Base-by-base conservation (phyloP, 2,797 vertebrate genomes). In the Petrocephalus schoutedeni region DNA sequence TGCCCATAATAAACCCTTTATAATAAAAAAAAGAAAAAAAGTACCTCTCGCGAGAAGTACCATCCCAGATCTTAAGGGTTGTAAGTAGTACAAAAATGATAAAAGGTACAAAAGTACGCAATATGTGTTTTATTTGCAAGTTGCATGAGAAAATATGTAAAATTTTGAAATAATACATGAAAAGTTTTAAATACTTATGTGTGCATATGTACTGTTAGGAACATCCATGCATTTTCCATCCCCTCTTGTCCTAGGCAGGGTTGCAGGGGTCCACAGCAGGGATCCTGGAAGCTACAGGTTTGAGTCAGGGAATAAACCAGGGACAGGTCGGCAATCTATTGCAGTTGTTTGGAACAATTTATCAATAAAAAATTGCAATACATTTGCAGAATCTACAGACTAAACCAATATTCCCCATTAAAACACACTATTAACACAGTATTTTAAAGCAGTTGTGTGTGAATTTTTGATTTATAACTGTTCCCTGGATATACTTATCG, bases 11-110 rank as follows among this genome's bases (percentile, higher is more conserved):
- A 90, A 91, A 89, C 87, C 86, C 51, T 53, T 53, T 23, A n/a
- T 16, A 16, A 45, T 67, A 88, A 91, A 90, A 89, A 89, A 87
- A 82, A 87, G 49, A 19, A 74, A 85, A 57, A 54, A 28, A 19
- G 51, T 59, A 45, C 87, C 28, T 93, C 91, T 92, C 92, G 92
- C 92, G 92, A 93, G 91, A 93, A 36, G 19, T 85, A 61, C 77
- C 23, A 51, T 84, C 41, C 10, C 53, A 49, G 45, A 57, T 56
- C 28, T 41, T 14, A 51, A 16, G 21, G 21, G 58, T 87, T 64
- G 61, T 67, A 67, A 87, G 67, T 51, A 51, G 51, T 87, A 61
- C 59, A 67, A 16, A 87, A 64, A 53, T 67, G 45, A 67, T 54
- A 41, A 36, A 23, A 86, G 80, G 8, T 83, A 83, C 80, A 51